Conservation (phyloP, 2,888 invertebrate genomes). For the Tribolium freemani region DNA sequence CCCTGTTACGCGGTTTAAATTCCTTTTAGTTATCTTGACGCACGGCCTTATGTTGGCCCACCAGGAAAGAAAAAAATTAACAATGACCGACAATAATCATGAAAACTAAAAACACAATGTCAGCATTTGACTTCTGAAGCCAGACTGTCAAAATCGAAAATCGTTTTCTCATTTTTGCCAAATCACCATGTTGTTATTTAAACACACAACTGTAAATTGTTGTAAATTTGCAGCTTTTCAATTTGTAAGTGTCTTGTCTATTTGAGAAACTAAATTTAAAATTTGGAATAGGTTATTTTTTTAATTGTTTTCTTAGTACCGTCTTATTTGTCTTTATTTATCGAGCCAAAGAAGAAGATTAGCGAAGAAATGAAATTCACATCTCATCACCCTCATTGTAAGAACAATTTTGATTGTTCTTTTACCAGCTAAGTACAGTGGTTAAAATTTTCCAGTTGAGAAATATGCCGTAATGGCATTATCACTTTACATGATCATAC, state of each 20-base stretch:
- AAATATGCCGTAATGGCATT: conserved; percentile 42
- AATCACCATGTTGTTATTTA: not conserved
- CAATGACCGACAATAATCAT: no score
- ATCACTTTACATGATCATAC: conserved; percentile 40
- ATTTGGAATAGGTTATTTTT: not conserved
- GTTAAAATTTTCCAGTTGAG: conserved; percentile 40
- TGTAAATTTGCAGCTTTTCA: not conserved
- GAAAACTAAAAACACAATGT: no score
- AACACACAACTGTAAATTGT: not conserved
- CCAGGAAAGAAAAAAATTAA: no score
- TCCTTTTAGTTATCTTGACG: no score
- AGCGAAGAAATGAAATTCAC: conserved; percentile 2
- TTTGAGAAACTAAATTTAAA: not conserved
- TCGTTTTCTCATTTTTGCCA: not conserved
- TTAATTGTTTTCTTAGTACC: not conserved
- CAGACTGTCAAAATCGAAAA: not conserved
- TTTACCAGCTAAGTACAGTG: not conserved
- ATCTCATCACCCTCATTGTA: conserved; percentile 16
- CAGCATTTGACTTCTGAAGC: no score
- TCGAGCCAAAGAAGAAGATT: not conserved
- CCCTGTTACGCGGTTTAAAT: no score
- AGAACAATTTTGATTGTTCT: not conserved
- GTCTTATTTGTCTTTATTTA: not conserved
- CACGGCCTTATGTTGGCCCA: no score
- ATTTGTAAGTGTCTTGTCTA: not conserved